Evolutionary conservation across 2,888 invertebrate genomes (phyloP).

Genomic region (Leucophora obtusa): DNA sequence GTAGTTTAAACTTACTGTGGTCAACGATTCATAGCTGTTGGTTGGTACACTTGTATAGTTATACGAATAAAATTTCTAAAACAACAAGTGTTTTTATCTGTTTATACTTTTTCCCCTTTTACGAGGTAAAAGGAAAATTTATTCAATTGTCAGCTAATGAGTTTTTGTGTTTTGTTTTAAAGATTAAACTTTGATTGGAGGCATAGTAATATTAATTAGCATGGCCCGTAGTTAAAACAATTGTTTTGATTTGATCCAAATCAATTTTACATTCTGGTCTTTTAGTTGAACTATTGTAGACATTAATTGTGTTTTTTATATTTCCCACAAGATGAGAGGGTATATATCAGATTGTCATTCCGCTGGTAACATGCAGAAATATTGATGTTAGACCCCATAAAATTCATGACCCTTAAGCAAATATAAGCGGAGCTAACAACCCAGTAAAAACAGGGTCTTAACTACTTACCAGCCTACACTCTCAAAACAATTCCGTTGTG

Average conservation of each 20-base stretch:
- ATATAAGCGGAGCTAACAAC: no score
- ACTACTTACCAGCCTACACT: no score
- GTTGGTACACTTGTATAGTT: constrained; percentile 6
- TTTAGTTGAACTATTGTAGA: not conserved
- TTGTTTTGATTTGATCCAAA: constrained; percentile 42
- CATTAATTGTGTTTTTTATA: no score
- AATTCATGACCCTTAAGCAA: no score
- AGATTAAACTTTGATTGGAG: constrained; percentile 36
- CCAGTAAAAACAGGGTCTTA: no score
- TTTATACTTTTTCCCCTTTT: constrained; percentile 1
- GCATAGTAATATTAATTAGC: constrained; percentile 45
- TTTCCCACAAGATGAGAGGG: no score
- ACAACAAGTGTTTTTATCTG: constrained; percentile 51
- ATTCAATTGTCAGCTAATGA: constrained; percentile 39
- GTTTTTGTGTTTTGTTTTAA: constrained; percentile 33
- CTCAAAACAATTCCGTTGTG: no score
- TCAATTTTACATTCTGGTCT: constrained; percentile 1
- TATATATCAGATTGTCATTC: no score
- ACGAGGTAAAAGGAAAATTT: constrained; percentile 21
- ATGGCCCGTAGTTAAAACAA: constrained; percentile 32
- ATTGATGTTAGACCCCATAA: no score
- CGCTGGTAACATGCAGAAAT: no score
- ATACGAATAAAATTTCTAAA: constrained; percentile 12
- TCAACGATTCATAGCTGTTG: not conserved
- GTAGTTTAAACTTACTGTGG: constrained; percentile 20